phyloP scores from a whole-genome alignment of 2,113 vertebrate species.

The Proteles cristata region DNA sequence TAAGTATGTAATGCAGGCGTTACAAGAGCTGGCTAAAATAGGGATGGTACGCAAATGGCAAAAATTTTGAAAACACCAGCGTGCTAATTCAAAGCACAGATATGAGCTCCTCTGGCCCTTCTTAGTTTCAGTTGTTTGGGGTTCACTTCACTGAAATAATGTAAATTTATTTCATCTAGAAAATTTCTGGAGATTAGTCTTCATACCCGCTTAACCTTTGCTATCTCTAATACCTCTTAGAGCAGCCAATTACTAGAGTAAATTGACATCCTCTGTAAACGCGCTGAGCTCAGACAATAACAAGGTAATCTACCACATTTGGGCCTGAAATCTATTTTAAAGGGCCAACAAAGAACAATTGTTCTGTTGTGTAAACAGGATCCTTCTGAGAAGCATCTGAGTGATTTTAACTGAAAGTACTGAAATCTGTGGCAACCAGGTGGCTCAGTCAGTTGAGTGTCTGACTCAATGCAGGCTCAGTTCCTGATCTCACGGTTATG shows the following conservation, averaged over 20 bases:
- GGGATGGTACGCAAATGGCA: not conserved
- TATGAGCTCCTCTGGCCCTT: not conserved
- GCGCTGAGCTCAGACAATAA: not conserved
- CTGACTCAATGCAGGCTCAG: too few relatives aligned
- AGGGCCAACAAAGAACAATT: not conserved
- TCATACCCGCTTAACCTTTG: not conserved
- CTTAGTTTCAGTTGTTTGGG: not conserved
- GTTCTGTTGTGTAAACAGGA: not conserved
- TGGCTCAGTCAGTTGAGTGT: too few relatives aligned
- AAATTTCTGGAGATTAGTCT: not conserved
- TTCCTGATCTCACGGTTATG: too few relatives aligned
- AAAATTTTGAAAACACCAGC: not conserved
- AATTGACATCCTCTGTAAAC: not conserved
- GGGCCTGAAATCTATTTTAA: not conserved
- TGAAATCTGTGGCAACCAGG: not conserved
- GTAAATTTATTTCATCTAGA: not conserved
- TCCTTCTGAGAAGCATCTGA: not conserved
- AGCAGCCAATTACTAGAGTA: not conserved
- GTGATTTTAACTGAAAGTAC: not conserved
- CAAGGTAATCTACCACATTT: not conserved
- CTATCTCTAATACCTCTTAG: not conserved
- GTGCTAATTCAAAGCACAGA: not conserved
- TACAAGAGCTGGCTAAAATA: not conserved
- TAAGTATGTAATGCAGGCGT: not conserved
- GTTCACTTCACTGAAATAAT: not conserved